phyloP scores from a whole-genome alignment of 2,888 invertebrate genomes.

The Brachyopa scutellaris region DNA sequence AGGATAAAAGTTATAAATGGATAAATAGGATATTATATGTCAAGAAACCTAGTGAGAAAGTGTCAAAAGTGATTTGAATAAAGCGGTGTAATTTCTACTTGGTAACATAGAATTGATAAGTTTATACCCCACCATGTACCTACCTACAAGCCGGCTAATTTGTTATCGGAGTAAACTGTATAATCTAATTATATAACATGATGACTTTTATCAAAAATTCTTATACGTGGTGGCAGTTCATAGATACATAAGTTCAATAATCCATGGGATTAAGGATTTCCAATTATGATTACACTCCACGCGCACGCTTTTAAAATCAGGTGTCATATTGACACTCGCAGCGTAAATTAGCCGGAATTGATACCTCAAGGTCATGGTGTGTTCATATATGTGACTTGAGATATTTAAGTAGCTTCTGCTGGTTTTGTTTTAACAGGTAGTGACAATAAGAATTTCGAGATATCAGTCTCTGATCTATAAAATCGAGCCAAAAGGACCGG shows the following conservation, averaged over 20 bases:
- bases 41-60: not conserved
- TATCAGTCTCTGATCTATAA: too few species aligned
- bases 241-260: not conserved
- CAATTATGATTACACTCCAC: constrained; percentile 3
- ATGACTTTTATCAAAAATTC: too few species aligned
- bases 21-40: constrained; percentile 12
- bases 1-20: constrained; percentile 14
- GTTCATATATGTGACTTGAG: too few species aligned
- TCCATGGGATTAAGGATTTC: not conserved
- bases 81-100: not conserved
- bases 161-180: constrained; percentile 9
- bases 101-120: not conserved
- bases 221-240: not conserved
- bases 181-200: constrained; percentile 29
- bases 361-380: too few species aligned
- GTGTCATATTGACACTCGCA: not conserved
- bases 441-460: too few species aligned
- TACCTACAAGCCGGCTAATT: constrained; percentile 36
- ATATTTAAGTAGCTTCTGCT: too few species aligned
- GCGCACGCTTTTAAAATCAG: not conserved
- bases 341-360: too few species aligned
- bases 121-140: not conserved
- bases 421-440: too few species aligned
- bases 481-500: too few species aligned
- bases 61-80: not conserved